A percentile compares a stretch with the other conserved stretches of the same genome.
Conservation (phyloP, 2,888 invertebrate species). For the Chirona hameri region DNA sequence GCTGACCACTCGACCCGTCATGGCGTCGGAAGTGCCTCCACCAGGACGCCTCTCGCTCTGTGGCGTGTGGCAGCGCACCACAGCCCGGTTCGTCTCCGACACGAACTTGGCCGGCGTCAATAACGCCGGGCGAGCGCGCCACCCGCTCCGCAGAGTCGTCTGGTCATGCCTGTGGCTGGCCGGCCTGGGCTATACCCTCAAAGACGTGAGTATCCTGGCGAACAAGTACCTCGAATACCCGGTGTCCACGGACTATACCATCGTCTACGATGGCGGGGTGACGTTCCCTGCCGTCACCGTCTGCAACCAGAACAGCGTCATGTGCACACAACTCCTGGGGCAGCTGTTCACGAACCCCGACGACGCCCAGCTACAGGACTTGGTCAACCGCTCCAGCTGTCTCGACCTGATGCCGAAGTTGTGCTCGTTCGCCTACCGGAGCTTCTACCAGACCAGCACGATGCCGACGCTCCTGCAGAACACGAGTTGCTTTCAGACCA, state of each 20-base stretch:
- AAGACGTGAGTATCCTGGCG: not conserved
- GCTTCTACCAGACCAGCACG: too few species aligned
- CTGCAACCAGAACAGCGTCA: conserved; percentile 24
- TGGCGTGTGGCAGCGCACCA: not conserved
- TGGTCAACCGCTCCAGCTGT: not conserved
- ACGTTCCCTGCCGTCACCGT: conserved; percentile 13
- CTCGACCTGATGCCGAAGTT: not conserved
- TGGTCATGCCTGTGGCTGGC: not conserved
- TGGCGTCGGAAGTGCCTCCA: not conserved
- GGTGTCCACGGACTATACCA: not conserved
- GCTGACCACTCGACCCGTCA: too few species aligned
- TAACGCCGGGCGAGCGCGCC: not conserved
- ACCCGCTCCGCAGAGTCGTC: not conserved
- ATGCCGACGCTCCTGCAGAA: too few species aligned
- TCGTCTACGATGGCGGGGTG: not conserved
- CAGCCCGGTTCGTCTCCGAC: not conserved
- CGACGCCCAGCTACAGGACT: not conserved
- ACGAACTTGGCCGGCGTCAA: not conserved
- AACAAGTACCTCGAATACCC: not conserved
- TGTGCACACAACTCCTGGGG: not conserved
- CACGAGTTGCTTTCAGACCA: too few species aligned
- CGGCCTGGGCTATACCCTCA: not conserved
- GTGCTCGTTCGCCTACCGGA: too few species aligned
- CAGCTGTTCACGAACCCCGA: not conserved
- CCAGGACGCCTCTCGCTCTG: not conserved